Evolutionary conservation across 2,888 invertebrate species (phyloP).

Genomic region (Drosophila mimica): DNA sequence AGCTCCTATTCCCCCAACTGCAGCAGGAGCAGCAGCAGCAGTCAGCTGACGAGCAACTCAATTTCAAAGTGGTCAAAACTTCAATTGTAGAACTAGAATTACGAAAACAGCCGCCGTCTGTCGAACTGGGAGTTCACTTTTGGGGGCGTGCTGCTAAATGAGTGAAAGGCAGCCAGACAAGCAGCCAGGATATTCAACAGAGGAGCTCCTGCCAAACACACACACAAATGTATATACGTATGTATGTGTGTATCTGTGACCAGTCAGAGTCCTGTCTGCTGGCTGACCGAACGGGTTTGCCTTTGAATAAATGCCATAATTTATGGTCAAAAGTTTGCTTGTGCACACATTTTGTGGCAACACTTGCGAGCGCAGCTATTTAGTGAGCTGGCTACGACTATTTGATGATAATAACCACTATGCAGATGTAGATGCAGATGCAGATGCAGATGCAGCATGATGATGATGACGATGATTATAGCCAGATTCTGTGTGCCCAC

Average conservation of each 20-base stretch:
- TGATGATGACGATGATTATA: constrained; percentile 28
- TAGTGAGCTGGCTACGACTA: constrained; percentile 47
- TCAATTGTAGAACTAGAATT: constrained; percentile 34
- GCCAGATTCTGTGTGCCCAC: constrained; percentile 28
- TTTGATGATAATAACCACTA: constrained; percentile 21
- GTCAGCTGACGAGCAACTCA: constrained; percentile 50
- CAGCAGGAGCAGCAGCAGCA: neutral
- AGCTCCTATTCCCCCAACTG: neutral
- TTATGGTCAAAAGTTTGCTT: constrained; percentile 79
- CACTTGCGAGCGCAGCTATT: constrained; percentile 75
- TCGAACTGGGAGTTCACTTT: constrained; percentile 66
- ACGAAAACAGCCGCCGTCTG: constrained; percentile 33
- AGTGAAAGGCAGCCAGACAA: constrained; percentile 8
- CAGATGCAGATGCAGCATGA: constrained; percentile 1
- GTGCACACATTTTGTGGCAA: constrained; percentile 79
- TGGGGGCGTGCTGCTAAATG: constrained; percentile 62
- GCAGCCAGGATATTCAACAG: constrained; percentile 22
- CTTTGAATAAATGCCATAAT: constrained; percentile 82
- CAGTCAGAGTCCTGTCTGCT: constrained; percentile 23
- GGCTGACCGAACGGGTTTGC: constrained; percentile 61
- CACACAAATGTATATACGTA: constrained; percentile 3
- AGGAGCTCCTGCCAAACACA: neutral
- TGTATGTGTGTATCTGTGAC: constrained; percentile 15
- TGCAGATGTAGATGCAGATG: constrained; percentile 8
- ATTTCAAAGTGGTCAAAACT: constrained; percentile 66